Percentiles rank a stretch among this genome's conserved stretches.
These are phyloP conservation scores for Zeus faber DNA, from an alignment of 2,113 vertebrate species.

Conservation along the genomic window DNA sequence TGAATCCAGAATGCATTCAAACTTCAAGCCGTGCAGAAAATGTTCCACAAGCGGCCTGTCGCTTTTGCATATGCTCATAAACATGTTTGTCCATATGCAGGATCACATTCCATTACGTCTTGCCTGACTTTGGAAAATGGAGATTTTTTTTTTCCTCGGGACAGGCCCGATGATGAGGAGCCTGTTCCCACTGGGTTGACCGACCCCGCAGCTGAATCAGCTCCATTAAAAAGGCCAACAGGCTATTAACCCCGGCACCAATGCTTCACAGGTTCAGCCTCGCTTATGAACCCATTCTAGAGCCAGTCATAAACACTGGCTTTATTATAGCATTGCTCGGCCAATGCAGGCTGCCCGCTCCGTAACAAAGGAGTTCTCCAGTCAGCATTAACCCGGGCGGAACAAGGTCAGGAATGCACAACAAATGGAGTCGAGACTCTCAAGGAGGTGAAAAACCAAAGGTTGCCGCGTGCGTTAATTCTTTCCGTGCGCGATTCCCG, in stretches of 20 bases:
- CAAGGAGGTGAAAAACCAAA: constrained; percentile 31
- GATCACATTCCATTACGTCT: constrained; percentile 2
- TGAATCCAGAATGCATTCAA: too few relatives aligned
- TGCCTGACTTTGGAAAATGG: constrained; percentile 45
- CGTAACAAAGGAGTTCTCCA: constrained; percentile 52
- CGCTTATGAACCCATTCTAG: constrained; percentile 66
- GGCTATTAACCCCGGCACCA: constrained; percentile 72
- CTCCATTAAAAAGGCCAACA: constrained; percentile 74
- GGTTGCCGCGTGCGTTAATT: constrained; percentile 26
- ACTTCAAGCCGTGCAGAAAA: too few relatives aligned
- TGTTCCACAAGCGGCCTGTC: too few relatives aligned
- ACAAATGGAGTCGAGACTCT: constrained; percentile 33
- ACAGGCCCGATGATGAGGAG: background rate
- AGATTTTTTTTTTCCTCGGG: constrained; percentile 24
- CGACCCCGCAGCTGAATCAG: constrained; percentile 46
- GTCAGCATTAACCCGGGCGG: constrained; percentile 53
- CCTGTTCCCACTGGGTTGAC: constrained; percentile 33
- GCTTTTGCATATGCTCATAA: background rate
- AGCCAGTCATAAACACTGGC: constrained; percentile 56
- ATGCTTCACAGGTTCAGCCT: constrained; percentile 62
- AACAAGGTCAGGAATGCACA: constrained; percentile 37
- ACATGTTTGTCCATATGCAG: constrained; percentile 20
- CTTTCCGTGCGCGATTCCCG: constrained; percentile 14
- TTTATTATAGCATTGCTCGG: constrained; percentile 61
- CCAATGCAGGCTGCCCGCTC: constrained; percentile 22